A percentile compares a stretch with the other conserved stretches of the same genome.
phyloP scores from a whole-genome alignment of 1,140 invertebrate genomes.

The Chelonus insularis region DNA sequence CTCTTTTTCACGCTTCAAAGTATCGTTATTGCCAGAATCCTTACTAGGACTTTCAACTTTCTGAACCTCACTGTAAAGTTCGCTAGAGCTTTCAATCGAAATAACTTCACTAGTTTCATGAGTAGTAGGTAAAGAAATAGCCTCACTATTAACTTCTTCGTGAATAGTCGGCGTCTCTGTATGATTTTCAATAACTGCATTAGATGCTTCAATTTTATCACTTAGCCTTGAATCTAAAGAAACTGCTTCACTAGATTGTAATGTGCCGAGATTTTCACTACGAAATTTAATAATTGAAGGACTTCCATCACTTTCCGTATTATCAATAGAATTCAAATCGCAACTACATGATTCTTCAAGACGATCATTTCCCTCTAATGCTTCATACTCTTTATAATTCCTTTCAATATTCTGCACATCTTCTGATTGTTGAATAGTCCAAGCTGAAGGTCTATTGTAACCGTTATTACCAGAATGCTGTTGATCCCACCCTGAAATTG shows the following conservation, averaged over 20 bases:
- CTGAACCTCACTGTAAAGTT: conserved; percentile 58
- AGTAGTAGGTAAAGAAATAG: conserved; percentile 42
- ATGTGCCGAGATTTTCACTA: conserved; percentile 46
- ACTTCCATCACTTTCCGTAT: conserved; percentile 62
- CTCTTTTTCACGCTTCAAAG: conserved; percentile 35
- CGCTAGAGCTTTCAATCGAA: conserved; percentile 52
- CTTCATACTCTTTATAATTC: conserved; percentile 48
- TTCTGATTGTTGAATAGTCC: conserved; percentile 56
- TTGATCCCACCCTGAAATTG: conserved; percentile 92
- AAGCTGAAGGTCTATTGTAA: conserved; percentile 47
- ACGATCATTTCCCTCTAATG: conserved; percentile 48
- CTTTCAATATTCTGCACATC: conserved; percentile 55
- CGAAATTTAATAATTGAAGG: conserved; percentile 58
- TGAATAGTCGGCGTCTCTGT: conserved; percentile 47
- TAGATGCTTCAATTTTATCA: conserved; percentile 49
- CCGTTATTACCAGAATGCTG: conserved; percentile 59
- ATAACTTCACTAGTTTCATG: conserved; percentile 51
- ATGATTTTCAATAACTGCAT: conserved; percentile 40
- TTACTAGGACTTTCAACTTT: conserved; percentile 47
- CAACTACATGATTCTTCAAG: conserved; percentile 61
- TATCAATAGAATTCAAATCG: conserved; percentile 62
- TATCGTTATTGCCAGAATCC: conserved; percentile 42
- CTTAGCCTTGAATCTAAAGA: conserved; percentile 61
- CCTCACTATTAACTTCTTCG: conserved; percentile 45
- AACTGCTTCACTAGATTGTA: conserved; percentile 60